Evolutionary conservation across 1,140 invertebrate species (phyloP).

Genomic region (Drosophila funebris): DNA sequence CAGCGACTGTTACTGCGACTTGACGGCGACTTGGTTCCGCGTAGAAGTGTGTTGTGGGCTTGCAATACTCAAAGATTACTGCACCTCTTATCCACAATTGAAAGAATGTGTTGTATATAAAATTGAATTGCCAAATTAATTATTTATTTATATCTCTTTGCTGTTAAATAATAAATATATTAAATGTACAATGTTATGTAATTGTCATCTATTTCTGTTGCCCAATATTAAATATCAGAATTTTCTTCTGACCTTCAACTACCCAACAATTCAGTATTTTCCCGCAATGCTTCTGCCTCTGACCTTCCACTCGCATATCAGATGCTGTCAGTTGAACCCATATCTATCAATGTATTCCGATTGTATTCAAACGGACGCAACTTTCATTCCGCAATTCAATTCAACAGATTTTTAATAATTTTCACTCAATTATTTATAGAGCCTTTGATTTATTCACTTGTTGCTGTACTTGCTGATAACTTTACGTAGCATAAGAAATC

Average conservation of each 20-base stretch:
- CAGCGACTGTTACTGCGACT: background rate
- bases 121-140: background rate
- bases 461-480: constrained; percentile 36
- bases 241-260: background rate
- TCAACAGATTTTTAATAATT: constrained; percentile 43
- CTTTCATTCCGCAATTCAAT: background rate
- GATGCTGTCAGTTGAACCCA: background rate
- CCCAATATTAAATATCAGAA: background rate
- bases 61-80: too few species aligned
- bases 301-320: background rate
- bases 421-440: constrained; percentile 58
- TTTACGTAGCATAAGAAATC: constrained; percentile 31
- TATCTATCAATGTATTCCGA: background rate
- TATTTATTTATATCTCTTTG: too few species aligned
- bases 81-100: too few species aligned
- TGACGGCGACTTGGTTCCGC: background rate
- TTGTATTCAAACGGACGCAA: constrained; percentile 17
- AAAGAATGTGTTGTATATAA: background rate
- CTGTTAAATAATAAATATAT: too few species aligned
- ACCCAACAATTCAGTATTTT: too few species aligned
- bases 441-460: constrained; percentile 49
- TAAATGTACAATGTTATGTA: too few species aligned
- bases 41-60: background rate
- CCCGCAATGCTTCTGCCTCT: background rate
- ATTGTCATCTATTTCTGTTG: background rate